Evolutionary conservation across 2,888 invertebrate species (phyloP).

Genomic region (Blera fallax): DNA sequence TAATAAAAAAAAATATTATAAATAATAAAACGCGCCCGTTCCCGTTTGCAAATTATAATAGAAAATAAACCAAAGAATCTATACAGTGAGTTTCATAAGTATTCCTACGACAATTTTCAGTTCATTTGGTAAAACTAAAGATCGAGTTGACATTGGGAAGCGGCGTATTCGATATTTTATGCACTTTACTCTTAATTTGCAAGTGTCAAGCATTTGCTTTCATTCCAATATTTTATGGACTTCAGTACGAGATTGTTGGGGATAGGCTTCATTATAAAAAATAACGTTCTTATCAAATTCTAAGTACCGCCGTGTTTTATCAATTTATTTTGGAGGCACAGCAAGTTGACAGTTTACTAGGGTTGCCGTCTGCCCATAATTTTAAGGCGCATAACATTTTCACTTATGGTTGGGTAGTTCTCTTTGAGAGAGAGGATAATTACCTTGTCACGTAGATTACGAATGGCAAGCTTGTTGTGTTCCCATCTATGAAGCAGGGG

Average conservation of each 20-base stretch:
- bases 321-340: not conserved
- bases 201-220: too few relatives aligned
- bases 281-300: not conserved
- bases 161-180: too few relatives aligned
- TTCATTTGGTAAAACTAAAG: not conserved
- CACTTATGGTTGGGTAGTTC: too few relatives aligned
- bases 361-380: not conserved
- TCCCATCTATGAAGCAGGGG: too few relatives aligned
- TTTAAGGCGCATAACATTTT: too few relatives aligned
- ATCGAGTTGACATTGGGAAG: too few relatives aligned
- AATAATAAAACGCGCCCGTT: not conserved
- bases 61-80: constrained; percentile 48
- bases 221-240: not conserved
- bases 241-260: not conserved
- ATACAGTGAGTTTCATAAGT: constrained; percentile 49
- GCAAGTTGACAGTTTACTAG: not conserved
- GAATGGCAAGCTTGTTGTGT: too few relatives aligned
- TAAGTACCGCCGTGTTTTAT: not conserved
- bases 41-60: constrained; percentile 22
- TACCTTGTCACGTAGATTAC: too few relatives aligned
- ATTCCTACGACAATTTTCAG: not conserved
- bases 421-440: too few relatives aligned
- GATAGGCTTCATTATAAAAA: not conserved
- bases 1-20: constrained; percentile 15
- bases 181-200: too few relatives aligned